Conservation (phyloP, 2,113 vertebrate species). For the Anarhynchus alexandrinus region DNA sequence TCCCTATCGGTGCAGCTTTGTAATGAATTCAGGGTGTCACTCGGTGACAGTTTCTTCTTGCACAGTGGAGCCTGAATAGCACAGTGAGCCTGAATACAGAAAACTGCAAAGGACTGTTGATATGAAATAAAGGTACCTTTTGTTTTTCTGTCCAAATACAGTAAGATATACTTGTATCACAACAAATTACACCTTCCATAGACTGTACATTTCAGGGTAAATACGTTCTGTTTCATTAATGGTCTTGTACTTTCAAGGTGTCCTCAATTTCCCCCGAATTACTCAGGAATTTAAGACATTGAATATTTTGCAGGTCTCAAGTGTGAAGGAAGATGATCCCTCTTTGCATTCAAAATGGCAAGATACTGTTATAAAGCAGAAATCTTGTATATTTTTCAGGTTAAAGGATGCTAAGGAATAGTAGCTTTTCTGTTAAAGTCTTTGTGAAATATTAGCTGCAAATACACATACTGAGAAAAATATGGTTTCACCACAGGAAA, state of each 20-base stretch:
- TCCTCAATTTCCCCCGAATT: background rate
- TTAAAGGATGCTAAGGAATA: background rate
- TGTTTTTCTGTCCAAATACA: conserved; percentile 52
- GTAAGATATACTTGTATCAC: background rate
- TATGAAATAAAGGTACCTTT: conserved; percentile 49
- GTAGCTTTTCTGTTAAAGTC: background rate
- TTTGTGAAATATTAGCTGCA: background rate
- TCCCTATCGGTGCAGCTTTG: conserved; percentile 58
- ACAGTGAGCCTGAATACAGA: conserved; percentile 16
- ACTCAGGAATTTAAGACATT: background rate
- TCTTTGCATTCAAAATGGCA: background rate
- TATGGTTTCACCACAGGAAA: background rate
- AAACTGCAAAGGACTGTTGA: conserved; percentile 42
- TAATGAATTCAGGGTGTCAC: conserved; percentile 46
- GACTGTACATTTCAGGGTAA: background rate
- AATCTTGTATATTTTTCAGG: background rate
- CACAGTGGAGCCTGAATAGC: conserved; percentile 31
- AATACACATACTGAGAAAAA: background rate
- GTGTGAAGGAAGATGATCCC: background rate
- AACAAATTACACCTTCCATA: background rate
- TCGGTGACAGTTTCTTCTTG: conserved; percentile 43
- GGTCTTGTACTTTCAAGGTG: background rate
- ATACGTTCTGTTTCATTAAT: background rate
- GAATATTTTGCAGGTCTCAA: background rate
- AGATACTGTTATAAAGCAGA: background rate